Conservation (phyloP, 2,113 vertebrate species). For the Sapajus apella region DNA sequence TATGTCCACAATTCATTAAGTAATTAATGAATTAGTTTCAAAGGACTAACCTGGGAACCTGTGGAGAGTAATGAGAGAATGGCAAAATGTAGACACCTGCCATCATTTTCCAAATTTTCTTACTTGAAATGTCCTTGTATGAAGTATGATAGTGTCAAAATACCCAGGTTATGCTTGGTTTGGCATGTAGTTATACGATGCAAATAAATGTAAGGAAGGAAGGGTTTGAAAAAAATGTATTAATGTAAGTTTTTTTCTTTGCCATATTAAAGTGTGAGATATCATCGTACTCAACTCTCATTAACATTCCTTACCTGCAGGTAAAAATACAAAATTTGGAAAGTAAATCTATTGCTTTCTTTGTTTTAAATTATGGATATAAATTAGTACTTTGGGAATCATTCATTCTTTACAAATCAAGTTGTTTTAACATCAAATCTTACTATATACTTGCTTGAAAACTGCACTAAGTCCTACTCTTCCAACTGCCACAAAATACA, state of each 20-base stretch:
- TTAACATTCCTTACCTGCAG: not conserved
- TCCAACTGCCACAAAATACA: constrained; percentile 30
- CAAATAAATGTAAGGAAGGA: constrained; percentile 47
- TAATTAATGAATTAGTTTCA: constrained; percentile 70
- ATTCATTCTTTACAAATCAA: constrained; percentile 4
- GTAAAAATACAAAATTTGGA: not conserved
- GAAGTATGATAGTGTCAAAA: constrained; percentile 60
- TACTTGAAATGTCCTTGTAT: constrained; percentile 62
- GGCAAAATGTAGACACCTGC: constrained; percentile 53
- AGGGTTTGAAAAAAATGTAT: not conserved
- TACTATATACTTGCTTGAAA: constrained; percentile 12
- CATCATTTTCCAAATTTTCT: constrained; percentile 60
- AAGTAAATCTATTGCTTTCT: not conserved
- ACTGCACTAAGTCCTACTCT: not conserved
- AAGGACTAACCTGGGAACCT: constrained; percentile 36
- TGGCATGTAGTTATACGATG: constrained; percentile 49
- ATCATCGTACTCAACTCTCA: not conserved
- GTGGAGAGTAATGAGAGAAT: constrained; percentile 56
- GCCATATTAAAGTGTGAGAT: not conserved
- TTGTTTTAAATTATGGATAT: constrained; percentile 31
- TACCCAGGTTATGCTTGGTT: constrained; percentile 56
- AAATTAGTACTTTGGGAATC: not conserved
- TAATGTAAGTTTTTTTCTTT: not conserved
- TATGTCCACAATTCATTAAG: constrained; percentile 67
- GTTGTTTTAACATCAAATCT: not conserved